Conservation (phyloP, 1,140 invertebrate species). For the Drosophila equinoxialis region DNA sequence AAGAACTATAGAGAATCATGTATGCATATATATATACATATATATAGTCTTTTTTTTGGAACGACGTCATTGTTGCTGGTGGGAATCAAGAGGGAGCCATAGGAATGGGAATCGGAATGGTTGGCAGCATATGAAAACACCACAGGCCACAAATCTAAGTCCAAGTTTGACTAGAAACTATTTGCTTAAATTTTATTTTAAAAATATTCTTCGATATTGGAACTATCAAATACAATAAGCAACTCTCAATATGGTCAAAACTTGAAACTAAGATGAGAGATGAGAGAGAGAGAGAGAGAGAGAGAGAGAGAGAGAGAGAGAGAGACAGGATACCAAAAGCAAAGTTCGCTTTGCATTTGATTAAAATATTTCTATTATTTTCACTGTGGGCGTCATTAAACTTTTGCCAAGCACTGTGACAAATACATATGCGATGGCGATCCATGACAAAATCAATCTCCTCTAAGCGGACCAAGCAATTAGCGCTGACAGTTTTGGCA, state of each 20-base stretch:
- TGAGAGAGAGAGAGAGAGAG: too few relatives aligned
- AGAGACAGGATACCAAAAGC: too few relatives aligned
- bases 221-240: too few relatives aligned
- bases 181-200: too few relatives aligned
- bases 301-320: too few relatives aligned
- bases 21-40: background rate
- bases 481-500: constrained; percentile 49
- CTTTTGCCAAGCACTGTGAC: background rate
- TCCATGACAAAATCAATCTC: constrained; percentile 62
- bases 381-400: background rate
- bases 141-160: background rate
- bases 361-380: background rate
- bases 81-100: background rate
- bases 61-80: constrained; percentile 46
- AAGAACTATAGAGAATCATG: constrained; percentile 32
- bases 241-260: too few relatives aligned
- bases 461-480: constrained; percentile 58
- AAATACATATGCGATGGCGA: constrained; percentile 13
- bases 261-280: too few relatives aligned
- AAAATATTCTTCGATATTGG: too few relatives aligned
- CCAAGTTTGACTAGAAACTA: background rate
- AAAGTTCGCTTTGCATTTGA: too few relatives aligned
- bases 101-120: background rate
- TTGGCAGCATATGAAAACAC: background rate
- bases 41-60: background rate